Evolutionary conservation across 2,113 vertebrate genomes (phyloP).

Genomic region (Microtus richardsoni): DNA sequence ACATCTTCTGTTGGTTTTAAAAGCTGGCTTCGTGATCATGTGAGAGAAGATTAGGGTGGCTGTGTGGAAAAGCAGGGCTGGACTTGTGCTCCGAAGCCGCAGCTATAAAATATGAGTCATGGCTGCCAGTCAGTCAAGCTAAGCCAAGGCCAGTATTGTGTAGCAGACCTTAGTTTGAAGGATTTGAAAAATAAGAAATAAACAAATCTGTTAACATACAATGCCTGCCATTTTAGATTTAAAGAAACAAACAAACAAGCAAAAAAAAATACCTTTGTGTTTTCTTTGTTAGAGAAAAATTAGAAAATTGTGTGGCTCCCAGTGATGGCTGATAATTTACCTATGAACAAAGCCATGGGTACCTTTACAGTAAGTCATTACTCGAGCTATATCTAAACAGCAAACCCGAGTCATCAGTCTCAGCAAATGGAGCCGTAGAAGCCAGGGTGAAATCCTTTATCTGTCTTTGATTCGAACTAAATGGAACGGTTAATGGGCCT

Average conservation of each 20-base stretch:
- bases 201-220: background rate
- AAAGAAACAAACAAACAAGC: background rate
- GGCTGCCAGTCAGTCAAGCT: background rate
- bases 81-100: background rate
- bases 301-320: background rate
- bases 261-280: background rate
- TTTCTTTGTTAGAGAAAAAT: background rate
- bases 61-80: background rate
- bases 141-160: background rate
- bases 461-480: slow-evolving; percentile 27
- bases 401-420: background rate
- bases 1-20: slow-evolving; percentile 32
- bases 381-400: background rate
- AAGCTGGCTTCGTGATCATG: background rate
- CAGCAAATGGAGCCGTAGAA: background rate
- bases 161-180: background rate
- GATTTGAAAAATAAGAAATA: background rate
- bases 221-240: background rate
- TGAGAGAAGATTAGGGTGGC: slow-evolving; percentile 33
- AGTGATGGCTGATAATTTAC: background rate
- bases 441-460: background rate
- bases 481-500: background rate
- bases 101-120: background rate
- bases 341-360: background rate
- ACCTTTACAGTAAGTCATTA: slow-evolving; percentile 6